Evolutionary conservation across 2,797 vertebrate genomes (phyloP).

Genomic region (Rhinophrynus dorsalis): DNA sequence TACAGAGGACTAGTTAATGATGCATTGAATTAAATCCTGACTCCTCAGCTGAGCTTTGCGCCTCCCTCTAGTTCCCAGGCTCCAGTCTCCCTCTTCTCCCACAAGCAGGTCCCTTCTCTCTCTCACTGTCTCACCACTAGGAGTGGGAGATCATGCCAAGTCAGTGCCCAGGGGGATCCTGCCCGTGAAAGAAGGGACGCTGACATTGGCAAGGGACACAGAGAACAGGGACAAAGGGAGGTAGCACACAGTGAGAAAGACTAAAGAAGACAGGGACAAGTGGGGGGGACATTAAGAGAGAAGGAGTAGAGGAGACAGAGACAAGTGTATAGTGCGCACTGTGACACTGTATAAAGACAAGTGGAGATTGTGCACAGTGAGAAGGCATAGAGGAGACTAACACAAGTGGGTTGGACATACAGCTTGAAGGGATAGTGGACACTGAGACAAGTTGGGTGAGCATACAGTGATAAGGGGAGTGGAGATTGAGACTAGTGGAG

Average conservation of each 20-base stretch:
- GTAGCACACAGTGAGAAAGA: not conserved
- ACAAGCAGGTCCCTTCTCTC: not conserved
- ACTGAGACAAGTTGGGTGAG: no score
- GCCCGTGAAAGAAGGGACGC: not conserved
- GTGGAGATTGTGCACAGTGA: no score
- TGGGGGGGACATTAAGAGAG: no score
- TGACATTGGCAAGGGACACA: not conserved
- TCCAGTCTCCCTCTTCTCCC: constrained; percentile 42
- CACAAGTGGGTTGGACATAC: no score
- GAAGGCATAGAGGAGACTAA: no score
- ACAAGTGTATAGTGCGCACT: no score
- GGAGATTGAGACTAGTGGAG: no score
- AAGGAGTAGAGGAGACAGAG: no score
- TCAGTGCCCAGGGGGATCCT: not conserved
- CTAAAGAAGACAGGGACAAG: no score
- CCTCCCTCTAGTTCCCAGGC: constrained; percentile 65
- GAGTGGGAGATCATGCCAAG: not conserved
- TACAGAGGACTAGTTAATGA: constrained; percentile 98
- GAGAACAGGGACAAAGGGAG: not conserved
- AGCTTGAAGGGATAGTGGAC: no score
- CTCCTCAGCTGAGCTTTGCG: constrained; percentile 90
- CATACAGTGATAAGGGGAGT: no score
- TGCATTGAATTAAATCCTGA: constrained; percentile 98
- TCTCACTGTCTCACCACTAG: not conserved
- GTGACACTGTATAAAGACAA: no score